Evolutionary conservation across 2,797 vertebrate genomes (phyloP).

Genomic region (Epinephelus awoara): DNA sequence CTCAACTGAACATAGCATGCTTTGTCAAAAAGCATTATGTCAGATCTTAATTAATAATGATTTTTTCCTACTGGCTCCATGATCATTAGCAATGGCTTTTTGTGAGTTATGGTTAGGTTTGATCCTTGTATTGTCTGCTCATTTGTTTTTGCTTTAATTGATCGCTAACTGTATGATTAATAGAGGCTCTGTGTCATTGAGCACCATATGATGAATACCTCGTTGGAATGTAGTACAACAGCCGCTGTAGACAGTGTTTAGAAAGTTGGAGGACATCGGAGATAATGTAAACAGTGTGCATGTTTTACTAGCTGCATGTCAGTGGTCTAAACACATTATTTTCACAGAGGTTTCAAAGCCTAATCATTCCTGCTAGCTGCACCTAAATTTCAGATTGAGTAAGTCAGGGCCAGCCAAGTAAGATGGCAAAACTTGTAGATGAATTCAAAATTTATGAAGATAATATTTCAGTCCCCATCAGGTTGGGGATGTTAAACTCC

Average conservation of each 20-base stretch:
- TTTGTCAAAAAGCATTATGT: slow-evolving; percentile 83
- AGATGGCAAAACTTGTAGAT: slow-evolving; percentile 88
- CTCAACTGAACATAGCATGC: slow-evolving; percentile 69
- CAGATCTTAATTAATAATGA: slow-evolving; percentile 85
- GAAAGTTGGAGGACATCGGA: slow-evolving; percentile 89
- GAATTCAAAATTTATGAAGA: slow-evolving; percentile 91
- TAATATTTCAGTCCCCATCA: slow-evolving; percentile 89
- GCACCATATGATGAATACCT: slow-evolving; percentile 92
- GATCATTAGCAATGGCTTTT: slow-evolving; percentile 84
- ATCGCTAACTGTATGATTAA: slow-evolving; percentile 95
- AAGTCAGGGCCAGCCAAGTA: slow-evolving; percentile 85
- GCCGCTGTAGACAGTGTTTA: slow-evolving; percentile 81
- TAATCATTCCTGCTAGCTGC: slow-evolving; percentile 84
- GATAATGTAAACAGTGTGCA: slow-evolving; percentile 82
- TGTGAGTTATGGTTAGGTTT: slow-evolving; percentile 96
- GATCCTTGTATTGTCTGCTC: slow-evolving; percentile 91
- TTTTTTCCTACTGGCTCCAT: slow-evolving; percentile 70
- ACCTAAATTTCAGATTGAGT: slow-evolving; percentile 90
- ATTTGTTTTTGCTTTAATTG: slow-evolving; percentile 98
- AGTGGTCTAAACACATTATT: slow-evolving; percentile 83
- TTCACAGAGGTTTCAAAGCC: slow-evolving; percentile 84
- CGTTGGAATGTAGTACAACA: slow-evolving; percentile 87
- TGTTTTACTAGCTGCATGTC: slow-evolving; percentile 79
- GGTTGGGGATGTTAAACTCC: slow-evolving; percentile 86
- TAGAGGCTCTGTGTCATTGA: slow-evolving; percentile 88